Base-by-base conservation (phyloP, 2,888 invertebrate genomes). In the Microctonus hyperodae region DNA sequence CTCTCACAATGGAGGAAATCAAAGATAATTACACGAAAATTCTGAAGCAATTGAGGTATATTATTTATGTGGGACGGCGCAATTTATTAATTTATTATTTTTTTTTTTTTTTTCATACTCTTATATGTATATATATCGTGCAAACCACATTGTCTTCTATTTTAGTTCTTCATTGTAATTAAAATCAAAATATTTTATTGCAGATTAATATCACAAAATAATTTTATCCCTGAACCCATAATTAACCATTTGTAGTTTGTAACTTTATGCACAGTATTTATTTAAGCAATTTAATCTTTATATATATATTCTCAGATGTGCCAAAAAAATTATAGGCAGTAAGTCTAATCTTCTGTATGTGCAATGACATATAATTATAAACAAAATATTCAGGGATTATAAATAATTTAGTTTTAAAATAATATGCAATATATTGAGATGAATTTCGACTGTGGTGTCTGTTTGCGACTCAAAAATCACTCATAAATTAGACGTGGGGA, bases 191-290 rank as follows among this genome's bases (percentile, higher is more conserved):
- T 63, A 58, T 33, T 40, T 58, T 25, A 51, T 37, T 5, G 22
- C n/a, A 28, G 33, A 28, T 33, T 50, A 20, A 69, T 71, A 68
- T 58, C 68, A 70, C 72, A 65, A 72, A 69, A 72, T 28, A 71
- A 72, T 73, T 70, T 60, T 67, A 67, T 78, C 78, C 80, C 79
- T 79, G 79, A 79, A 79, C 79, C 79, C 2, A 55, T n/a, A n/a
- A 7, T 20, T n/a, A 68, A 74, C 73, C 69, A 71, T 64, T 75
- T 76, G 72, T 74, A 74, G 69, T 69, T 73, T 70, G 60, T 58
- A 56, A 67, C 50, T 70, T 75, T 73, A 73, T 73, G 28, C 50
- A 22, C 25, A 55, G 48, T 56, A 33, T 20, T n/a, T n/a, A 53
- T 57, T 50, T 23, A 62, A 51, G 55, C 37, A 25, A 37, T 44